A percentile compares a stretch with the other conserved stretches of the same genome.
Evolutionary conservation across 2,888 invertebrate species (phyloP).

Genomic region (Campaea margaritaria): DNA sequence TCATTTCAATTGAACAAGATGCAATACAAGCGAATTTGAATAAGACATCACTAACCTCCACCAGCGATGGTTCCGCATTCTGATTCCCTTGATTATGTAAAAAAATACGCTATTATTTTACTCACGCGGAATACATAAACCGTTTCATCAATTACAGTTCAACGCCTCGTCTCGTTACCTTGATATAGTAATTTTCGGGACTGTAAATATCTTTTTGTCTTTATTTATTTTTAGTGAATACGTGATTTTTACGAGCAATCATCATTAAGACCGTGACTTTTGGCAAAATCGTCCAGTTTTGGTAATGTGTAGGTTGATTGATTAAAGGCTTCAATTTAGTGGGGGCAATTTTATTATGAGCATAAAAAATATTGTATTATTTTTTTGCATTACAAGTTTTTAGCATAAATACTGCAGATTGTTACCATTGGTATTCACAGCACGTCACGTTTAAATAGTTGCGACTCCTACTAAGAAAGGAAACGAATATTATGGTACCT

Average conservation of each 20-base stretch:
- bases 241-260: constrained; percentile 28
- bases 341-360: background rate
- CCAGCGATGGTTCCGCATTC: constrained; percentile 55
- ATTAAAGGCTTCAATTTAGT: constrained; percentile 13
- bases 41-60: constrained; percentile 6
- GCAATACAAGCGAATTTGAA: constrained; percentile 14
- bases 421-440: no score
- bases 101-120: constrained; percentile 45
- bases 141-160: constrained; percentile 59
- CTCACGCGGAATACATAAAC: constrained; percentile 44
- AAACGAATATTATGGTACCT: no score
- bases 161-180: constrained; percentile 49
- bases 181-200: constrained; percentile 32
- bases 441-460: no score
- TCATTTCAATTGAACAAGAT: no score
- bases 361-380: no score
- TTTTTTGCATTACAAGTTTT: no score
- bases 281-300: constrained; percentile 18
- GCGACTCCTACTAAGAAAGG: no score
- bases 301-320: constrained; percentile 21
- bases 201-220: constrained; percentile 12
- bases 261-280: constrained; percentile 26
- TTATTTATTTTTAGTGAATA: constrained; percentile 25
- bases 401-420: no score
- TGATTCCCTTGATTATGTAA: constrained; percentile 62